Conservation (phyloP, 2,888 invertebrate genomes). For the Clunio marinus region DNA sequence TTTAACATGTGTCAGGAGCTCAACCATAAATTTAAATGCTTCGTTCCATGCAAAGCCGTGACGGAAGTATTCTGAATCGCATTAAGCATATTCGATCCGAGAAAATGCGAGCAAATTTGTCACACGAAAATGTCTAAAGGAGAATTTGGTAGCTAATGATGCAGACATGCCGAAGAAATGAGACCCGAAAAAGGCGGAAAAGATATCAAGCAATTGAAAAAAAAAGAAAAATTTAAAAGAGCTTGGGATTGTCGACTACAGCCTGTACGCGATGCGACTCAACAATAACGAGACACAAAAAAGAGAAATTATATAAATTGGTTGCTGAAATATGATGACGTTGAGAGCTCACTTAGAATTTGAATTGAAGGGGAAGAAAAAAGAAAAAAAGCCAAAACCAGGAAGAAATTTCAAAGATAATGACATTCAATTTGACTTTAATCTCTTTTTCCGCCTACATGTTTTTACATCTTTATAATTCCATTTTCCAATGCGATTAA, state of each 20-base stretch:
- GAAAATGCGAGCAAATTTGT: constrained; percentile 13
- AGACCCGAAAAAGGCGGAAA: neutral
- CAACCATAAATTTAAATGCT: neutral
- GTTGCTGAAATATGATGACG: constrained; percentile 35
- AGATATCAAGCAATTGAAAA: constrained; percentile 15
- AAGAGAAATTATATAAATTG: constrained; percentile 31
- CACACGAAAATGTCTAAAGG: neutral
- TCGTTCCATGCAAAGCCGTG: neutral
- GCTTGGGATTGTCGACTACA: neutral
- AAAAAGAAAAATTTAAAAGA: neutral
- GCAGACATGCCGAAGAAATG: neutral
- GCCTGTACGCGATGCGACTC: constrained; percentile 10
- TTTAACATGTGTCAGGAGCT: constrained; percentile 30
- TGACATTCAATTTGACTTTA: constrained; percentile 39
- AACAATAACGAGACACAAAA: neutral
- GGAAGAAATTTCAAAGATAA: constrained; percentile 19
- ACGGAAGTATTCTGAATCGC: neutral
- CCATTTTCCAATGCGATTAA: constrained; percentile 33
- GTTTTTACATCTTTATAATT: constrained; percentile 31
- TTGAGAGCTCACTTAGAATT: constrained; percentile 21
- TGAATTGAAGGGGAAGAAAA: constrained; percentile 1
- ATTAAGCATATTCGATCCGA: constrained; percentile 20
- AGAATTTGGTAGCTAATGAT: constrained; percentile 29
- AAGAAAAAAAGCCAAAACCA: neutral
- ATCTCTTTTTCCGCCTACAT: constrained; percentile 37